Evolutionary conservation across 2,113 vertebrate genomes (phyloP).

Genomic region (Atractosteus spatula): DNA sequence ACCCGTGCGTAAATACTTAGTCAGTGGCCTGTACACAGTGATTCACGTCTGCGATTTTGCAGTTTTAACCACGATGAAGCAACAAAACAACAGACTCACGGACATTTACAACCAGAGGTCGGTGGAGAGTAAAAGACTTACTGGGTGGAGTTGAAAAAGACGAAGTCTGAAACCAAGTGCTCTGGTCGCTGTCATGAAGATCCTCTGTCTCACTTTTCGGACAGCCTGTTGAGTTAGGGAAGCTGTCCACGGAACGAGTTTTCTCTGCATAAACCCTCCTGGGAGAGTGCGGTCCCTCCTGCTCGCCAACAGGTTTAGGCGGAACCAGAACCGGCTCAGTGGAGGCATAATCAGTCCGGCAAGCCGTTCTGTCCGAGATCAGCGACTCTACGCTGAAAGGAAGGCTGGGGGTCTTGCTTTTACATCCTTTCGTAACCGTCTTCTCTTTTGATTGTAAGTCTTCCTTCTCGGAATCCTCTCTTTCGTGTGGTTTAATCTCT

Average conservation of each 20-base stretch:
- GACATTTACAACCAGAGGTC: too few relatives aligned
- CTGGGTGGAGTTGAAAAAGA: conserved; percentile 56
- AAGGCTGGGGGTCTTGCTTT: conserved; percentile 52
- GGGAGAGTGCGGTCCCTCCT: conserved; percentile 46
- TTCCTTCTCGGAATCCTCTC: conserved; percentile 40
- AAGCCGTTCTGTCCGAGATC: conserved; percentile 56
- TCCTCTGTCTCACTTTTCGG: conserved; percentile 45
- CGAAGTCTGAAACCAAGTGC: conserved; percentile 49
- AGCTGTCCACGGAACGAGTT: conserved; percentile 45
- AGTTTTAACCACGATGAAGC: too few relatives aligned
- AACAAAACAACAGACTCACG: too few relatives aligned
- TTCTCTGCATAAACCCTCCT: conserved; percentile 46
- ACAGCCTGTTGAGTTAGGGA: conserved; percentile 47
- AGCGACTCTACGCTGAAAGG: conserved; percentile 77
- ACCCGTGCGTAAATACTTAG: too few relatives aligned
- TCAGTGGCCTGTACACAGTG: too few relatives aligned
- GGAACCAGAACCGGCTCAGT: conserved; percentile 34
- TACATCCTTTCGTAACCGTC: conserved; percentile 48
- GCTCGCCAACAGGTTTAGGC: conserved; percentile 32
- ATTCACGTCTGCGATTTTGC: too few relatives aligned
- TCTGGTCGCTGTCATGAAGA: conserved; percentile 47
- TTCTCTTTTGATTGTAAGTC: conserved; percentile 54
- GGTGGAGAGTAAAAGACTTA: conserved; percentile 45
- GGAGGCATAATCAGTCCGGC: conserved; percentile 36
- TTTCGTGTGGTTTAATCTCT: conserved; percentile 46